Conservation (phyloP, 2,888 invertebrate genomes). For the Orthonychiurus folsomi region DNA sequence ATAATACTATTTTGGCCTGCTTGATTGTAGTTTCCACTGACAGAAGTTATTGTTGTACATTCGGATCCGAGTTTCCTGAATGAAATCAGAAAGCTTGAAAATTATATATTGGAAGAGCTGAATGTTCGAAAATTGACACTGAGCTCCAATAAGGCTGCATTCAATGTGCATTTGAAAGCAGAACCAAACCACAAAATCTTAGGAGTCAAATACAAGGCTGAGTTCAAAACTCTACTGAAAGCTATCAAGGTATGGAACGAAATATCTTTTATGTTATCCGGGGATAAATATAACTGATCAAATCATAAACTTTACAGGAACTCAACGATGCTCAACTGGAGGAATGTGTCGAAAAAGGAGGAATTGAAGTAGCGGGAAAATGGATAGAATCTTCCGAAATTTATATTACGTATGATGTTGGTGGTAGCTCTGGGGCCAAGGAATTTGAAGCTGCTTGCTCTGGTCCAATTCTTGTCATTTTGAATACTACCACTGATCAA, state of each 20-base stretch:
- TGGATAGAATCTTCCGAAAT: constrained; percentile 46
- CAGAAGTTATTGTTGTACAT: constrained; percentile 90
- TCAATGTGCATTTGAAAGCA: constrained; percentile 80
- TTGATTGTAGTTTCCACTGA: constrained; percentile 78
- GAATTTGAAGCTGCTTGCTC: constrained; percentile 33
- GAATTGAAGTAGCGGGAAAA: constrained; percentile 65
- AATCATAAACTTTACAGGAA: too few relatives aligned
- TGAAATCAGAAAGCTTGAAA: constrained; percentile 67
- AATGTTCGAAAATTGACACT: constrained; percentile 78
- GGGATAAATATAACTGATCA: neutral
- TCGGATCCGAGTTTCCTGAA: constrained; percentile 66
- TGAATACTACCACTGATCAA: constrained; percentile 80
- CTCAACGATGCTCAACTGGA: constrained; percentile 69
- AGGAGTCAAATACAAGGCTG: constrained; percentile 78
- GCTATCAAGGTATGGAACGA: constrained; percentile 63
- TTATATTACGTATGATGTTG: constrained; percentile 45
- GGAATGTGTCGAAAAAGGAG: constrained; percentile 59
- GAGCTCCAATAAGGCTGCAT: constrained; percentile 81
- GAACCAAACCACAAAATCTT: constrained; percentile 90
- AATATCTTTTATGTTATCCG: too few relatives aligned
- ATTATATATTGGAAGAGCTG: constrained; percentile 83
- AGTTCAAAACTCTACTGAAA: constrained; percentile 76
- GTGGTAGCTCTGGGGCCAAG: constrained; percentile 22
- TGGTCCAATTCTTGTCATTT: constrained; percentile 50
- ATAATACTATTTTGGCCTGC: too few relatives aligned